A percentile compares a stretch with the other conserved stretches of the same genome.
phyloP scores from a whole-genome alignment of 2,113 vertebrate species.

The Oncorhynchus keta region DNA sequence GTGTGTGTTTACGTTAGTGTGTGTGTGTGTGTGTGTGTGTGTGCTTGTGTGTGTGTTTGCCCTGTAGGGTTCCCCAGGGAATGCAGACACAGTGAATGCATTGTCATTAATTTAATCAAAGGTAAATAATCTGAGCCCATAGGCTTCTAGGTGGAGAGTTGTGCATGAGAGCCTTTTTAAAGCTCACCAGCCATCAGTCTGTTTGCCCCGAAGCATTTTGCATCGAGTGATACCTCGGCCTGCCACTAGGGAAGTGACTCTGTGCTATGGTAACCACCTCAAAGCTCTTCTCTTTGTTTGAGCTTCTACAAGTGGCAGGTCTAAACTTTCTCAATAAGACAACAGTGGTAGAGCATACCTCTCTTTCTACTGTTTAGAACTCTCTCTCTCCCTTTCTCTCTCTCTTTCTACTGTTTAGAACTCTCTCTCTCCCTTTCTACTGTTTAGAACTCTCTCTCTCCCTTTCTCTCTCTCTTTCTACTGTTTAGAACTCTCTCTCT shows the following conservation, averaged over 20 bases:
- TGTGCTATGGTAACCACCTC: background rate
- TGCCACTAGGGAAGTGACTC: background rate
- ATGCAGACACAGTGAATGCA: background rate
- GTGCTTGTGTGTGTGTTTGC: background rate
- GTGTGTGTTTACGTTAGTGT: too few relatives aligned
- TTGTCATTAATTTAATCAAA: constrained; percentile 10
- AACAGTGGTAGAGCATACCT: background rate
- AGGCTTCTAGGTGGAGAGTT: constrained; percentile 3
- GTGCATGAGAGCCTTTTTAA: constrained; percentile 14
- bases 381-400: too few relatives aligned
- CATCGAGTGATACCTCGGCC: background rate
- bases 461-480: too few relatives aligned
- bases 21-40: too few relatives aligned
- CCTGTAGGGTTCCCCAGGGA: background rate
- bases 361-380: background rate
- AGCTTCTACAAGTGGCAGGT: constrained; percentile 19
- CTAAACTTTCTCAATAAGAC: constrained; percentile 36
- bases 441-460: too few relatives aligned
- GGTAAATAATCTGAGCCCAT: background rate
- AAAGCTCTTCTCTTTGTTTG: constrained; percentile 17
- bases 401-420: background rate
- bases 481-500: background rate
- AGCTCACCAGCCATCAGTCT: constrained; percentile 33
- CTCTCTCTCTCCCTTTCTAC: background rate
- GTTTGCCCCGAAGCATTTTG: background rate